These are phyloP conservation scores for Echinometra lucunter DNA, from an alignment of 53 echinoderm and acorn worm species.

Conservation along the genomic window DNA sequence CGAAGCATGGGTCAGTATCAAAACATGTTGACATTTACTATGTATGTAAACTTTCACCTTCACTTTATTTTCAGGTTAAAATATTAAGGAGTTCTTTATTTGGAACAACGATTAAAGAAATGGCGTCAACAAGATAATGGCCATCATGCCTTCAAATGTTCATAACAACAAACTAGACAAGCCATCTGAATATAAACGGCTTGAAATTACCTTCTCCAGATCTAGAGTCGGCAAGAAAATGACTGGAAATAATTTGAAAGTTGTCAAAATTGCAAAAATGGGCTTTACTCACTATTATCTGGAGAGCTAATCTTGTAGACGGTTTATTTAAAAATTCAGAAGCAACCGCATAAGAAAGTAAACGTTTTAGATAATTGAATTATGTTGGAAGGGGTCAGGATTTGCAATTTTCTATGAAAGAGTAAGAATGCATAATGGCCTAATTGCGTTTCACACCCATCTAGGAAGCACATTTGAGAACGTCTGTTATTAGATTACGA, in stretches of 20 bases:
- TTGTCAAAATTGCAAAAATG: background rate
- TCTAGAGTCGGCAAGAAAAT: background rate
- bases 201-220: background rate
- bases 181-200: background rate
- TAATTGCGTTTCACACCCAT: conserved; percentile 47
- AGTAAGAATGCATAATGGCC: background rate
- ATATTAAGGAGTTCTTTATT: background rate
- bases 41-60: background rate
- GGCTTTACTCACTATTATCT: background rate
- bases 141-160: background rate
- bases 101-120: too few relatives aligned
- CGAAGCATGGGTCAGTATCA: too few relatives aligned
- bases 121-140: background rate
- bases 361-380: background rate
- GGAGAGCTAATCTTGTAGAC: background rate
- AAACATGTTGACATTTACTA: background rate
- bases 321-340: background rate
- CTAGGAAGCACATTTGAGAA: background rate
- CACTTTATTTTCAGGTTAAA: background rate
- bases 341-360: background rate
- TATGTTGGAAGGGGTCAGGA: conserved; percentile 15
- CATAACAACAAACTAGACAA: background rate
- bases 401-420: conserved; percentile 13
- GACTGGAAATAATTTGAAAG: background rate
- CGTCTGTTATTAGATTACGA: background rate